phyloP scores from a whole-genome alignment of 1,140 invertebrate species.

The Drosophila nikananu region DNA sequence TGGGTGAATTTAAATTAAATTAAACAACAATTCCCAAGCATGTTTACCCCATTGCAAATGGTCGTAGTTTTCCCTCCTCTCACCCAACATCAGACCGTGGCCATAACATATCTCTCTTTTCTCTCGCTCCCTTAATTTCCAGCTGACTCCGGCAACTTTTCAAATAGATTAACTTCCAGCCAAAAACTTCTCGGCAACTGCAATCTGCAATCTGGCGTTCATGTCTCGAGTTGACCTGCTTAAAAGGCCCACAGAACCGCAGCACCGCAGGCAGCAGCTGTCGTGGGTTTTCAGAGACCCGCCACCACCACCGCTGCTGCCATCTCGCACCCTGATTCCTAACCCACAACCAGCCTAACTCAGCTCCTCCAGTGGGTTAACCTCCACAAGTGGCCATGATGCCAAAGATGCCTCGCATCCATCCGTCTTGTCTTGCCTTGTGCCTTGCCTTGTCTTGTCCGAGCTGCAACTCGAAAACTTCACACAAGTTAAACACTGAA shows the following conservation, averaged over 20 bases:
- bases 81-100: not conserved
- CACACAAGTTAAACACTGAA: conserved; percentile 81
- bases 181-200: conserved; percentile 48
- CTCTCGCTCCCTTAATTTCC: conserved; percentile 32
- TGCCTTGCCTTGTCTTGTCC: conserved; percentile 42
- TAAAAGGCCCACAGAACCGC: conserved; percentile 50
- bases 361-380: conserved; percentile 39
- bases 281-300: conserved; percentile 33
- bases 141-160: conserved; percentile 40
- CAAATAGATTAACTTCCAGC: conserved; percentile 58
- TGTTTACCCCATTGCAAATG: conserved; percentile 2
- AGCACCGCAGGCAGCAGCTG: conserved; percentile 50
- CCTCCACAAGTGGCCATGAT: conserved; percentile 61
- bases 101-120: conserved; percentile 8
- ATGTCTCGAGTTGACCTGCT: conserved; percentile 60
- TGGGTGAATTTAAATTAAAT: conserved; percentile 2
- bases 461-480: conserved; percentile 65
- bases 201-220: conserved; percentile 35
- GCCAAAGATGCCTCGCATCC: conserved; percentile 39
- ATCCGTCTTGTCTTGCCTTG: conserved; percentile 47
- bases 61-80: not conserved
- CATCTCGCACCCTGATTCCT: conserved; percentile 3
- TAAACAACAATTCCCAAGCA: conserved; percentile 13
- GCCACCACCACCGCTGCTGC: not conserved
- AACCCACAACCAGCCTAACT: conserved; percentile 1